A percentile compares a stretch with the other conserved stretches of the same genome.
Conservation (phyloP, 2,888 invertebrate species). For the Pseudococcus jackbeardsleyi region DNA sequence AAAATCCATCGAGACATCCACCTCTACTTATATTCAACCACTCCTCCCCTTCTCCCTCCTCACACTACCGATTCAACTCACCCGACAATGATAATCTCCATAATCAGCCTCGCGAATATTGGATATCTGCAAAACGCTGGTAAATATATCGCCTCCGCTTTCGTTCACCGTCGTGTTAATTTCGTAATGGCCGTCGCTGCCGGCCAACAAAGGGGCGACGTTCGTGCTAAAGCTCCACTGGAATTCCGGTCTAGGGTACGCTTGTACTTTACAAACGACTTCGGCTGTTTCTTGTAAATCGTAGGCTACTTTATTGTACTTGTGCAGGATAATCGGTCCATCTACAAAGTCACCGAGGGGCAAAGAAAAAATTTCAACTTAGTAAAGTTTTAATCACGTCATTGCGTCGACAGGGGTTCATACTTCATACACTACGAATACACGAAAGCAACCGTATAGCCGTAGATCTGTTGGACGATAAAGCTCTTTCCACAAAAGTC, state of each 20-base stretch:
- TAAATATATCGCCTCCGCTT: slow-evolving; percentile 85
- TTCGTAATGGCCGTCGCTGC: slow-evolving; percentile 88
- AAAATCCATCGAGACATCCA: too few species aligned
- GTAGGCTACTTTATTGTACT: slow-evolving; percentile 89
- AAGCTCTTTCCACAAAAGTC: slow-evolving; percentile 3
- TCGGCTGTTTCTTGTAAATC: slow-evolving; percentile 87
- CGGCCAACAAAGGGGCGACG: slow-evolving; percentile 79
- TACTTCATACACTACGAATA: background rate
- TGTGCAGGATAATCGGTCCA: slow-evolving; percentile 87
- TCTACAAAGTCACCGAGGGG: slow-evolving; percentile 72
- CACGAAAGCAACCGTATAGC: background rate
- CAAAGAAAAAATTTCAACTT: background rate
- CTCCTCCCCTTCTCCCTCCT: background rate
- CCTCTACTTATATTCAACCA: background rate
- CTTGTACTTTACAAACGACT: slow-evolving; percentile 89
- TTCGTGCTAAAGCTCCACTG: slow-evolving; percentile 90
- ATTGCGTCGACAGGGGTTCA: background rate
- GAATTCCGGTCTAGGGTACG: slow-evolving; percentile 92
- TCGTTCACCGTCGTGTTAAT: slow-evolving; percentile 82
- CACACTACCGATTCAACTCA: slow-evolving; percentile 17
- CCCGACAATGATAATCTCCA: slow-evolving; percentile 89
- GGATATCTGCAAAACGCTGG: slow-evolving; percentile 79
- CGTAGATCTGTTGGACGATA: background rate
- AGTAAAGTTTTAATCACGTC: background rate
- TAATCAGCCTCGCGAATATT: slow-evolving; percentile 86